Percentiles rank a stretch among this genome's conserved stretches.
phyloP scores from a whole-genome alignment of 2,797 vertebrate genomes.

The Danio jaintianensis region DNA sequence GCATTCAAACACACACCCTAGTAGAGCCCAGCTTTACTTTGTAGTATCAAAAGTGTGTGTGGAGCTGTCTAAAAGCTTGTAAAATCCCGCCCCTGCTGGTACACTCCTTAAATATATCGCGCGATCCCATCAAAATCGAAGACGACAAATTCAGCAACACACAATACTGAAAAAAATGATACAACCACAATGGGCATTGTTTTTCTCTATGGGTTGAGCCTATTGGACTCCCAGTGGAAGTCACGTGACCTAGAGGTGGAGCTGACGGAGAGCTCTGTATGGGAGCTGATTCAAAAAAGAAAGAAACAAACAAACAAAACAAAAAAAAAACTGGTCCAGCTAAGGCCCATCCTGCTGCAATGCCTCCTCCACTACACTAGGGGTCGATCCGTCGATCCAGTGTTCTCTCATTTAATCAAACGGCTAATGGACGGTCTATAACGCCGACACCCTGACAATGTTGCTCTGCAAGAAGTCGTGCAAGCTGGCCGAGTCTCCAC shows the following conservation, averaged over 20 bases:
- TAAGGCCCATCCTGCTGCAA: conserved; percentile 33
- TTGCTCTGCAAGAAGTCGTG: conserved; percentile 85
- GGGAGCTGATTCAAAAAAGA: conserved; percentile 26
- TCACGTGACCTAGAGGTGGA: conserved; percentile 43
- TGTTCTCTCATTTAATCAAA: conserved; percentile 41
- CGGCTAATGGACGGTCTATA: conserved; percentile 79
- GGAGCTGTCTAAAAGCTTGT: conserved; percentile 50
- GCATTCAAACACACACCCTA: conserved; percentile 7
- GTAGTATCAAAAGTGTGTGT: conserved; percentile 60
- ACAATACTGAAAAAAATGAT: conserved; percentile 58
- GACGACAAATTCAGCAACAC: conserved; percentile 66
- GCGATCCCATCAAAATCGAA: conserved; percentile 39
- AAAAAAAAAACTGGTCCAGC: conserved; percentile 56
- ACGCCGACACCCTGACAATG: conserved; percentile 92
- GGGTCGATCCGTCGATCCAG: conserved; percentile 42
- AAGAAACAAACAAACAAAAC: no score
- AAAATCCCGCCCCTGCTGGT: conserved; percentile 46
- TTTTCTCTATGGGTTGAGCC: conserved; percentile 61
- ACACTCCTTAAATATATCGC: conserved; percentile 30
- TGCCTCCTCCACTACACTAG: conserved; percentile 42
- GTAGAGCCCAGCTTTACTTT: conserved; percentile 55
- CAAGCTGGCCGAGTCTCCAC: conserved; percentile 82
- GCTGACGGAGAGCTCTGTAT: conserved; percentile 38
- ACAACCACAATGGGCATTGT: conserved; percentile 50
- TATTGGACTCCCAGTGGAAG: conserved; percentile 74